Conservation (phyloP, 1,140 invertebrate genomes). For the Nasonia longicornis region DNA sequence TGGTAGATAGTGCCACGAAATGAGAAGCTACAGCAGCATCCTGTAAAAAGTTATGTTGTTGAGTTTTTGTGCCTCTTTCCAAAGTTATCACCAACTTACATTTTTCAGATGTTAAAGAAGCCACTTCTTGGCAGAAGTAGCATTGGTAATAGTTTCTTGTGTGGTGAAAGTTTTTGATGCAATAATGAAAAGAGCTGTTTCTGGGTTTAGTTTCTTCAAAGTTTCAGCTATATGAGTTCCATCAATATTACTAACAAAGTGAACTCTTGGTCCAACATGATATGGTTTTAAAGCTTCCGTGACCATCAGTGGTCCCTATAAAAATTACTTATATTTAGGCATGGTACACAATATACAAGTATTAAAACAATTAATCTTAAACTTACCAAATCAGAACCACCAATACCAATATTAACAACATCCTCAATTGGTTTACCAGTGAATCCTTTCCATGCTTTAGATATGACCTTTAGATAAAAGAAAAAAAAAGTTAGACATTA, state of each 20-base stretch:
- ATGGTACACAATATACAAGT: conserved; percentile 8
- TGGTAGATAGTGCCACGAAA: conserved; percentile 98
- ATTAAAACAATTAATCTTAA: neutral
- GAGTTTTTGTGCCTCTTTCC: conserved; percentile 36
- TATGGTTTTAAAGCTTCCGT: conserved; percentile 97
- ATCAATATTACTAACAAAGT: conserved; percentile 99
- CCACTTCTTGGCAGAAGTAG: conserved; percentile 96
- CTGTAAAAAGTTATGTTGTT: conserved; percentile 68
- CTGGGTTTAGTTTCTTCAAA: conserved; percentile 90
- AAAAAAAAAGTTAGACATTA: conserved; percentile 55
- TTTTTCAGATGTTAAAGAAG: conserved; percentile 89
- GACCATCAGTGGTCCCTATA: conserved; percentile 96
- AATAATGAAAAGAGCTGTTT: conserved; percentile 97
- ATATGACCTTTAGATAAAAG: conserved; percentile 71
- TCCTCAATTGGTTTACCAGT: conserved; percentile 96
- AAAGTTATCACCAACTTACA: conserved; percentile 71
- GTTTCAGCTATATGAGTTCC: conserved; percentile 97
- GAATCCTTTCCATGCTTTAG: conserved; percentile 86
- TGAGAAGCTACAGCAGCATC: conserved; percentile 90
- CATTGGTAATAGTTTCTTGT: conserved; percentile 99
- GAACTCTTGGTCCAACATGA: conserved; percentile 87
- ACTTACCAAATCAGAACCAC: conserved; percentile 94
- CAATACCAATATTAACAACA: conserved; percentile 99
- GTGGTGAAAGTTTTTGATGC: conserved; percentile 99
- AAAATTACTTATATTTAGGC: conserved; percentile 44